Conservation (phyloP, 2,113 vertebrate genomes). For the Brachypteracias leptosomus region DNA sequence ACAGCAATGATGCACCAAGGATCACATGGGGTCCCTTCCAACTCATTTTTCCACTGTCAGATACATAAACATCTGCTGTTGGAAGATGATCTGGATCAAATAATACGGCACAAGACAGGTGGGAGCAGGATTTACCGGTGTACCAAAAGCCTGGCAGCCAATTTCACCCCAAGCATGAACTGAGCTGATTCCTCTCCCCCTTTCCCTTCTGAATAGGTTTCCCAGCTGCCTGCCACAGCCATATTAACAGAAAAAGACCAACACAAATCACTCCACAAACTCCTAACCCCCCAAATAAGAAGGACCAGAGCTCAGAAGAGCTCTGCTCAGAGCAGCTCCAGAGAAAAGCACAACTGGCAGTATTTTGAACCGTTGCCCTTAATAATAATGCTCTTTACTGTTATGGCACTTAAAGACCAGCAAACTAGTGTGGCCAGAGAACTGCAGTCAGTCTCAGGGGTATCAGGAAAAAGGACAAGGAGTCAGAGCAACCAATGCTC, state of each 20-base stretch:
- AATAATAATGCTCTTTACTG: neutral
- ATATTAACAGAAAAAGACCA: neutral
- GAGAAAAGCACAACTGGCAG: neutral
- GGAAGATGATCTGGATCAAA: neutral
- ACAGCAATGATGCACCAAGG: neutral
- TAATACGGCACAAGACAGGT: neutral
- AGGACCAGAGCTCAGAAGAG: neutral
- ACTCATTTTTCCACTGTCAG: neutral
- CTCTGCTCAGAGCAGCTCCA: neutral
- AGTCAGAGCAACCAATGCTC: neutral
- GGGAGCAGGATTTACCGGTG: neutral
- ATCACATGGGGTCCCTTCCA: neutral
- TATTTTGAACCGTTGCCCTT: neutral
- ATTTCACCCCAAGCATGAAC: neutral
- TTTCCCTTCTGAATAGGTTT: neutral
- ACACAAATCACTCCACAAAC: neutral
- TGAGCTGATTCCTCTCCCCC: fast-evolving
- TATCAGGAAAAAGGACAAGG: neutral
- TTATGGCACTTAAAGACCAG: neutral
- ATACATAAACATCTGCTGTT: neutral
- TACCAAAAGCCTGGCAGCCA: neutral
- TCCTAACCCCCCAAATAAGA: neutral
- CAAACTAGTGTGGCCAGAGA: neutral
- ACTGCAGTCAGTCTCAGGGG: neutral
- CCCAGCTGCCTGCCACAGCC: neutral